Base-by-base conservation (phyloP, 2,888 invertebrate species). In the Trichacis sp. region DNA sequence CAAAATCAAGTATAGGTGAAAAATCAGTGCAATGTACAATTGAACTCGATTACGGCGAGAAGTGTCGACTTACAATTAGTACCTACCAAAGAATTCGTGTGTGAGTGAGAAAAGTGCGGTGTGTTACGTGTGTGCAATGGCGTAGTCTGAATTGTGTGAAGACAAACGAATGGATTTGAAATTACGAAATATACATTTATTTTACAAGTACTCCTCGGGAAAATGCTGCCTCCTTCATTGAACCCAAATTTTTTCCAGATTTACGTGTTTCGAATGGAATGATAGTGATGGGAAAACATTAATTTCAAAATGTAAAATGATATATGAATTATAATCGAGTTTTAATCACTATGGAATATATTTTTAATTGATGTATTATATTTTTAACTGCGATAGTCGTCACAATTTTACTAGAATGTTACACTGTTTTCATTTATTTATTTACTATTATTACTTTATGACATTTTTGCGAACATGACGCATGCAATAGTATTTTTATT, bases 161-260 rank as follows among this genome's bases (percentile, higher is more conserved):
- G 56, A 54, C 68, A 64, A 71, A 69, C 40, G 64, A 69, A 71
- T 69, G 72, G 72, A 73, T 73, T 71, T 71, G 73, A 72, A 69
- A 72, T 69, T 70, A 64, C 67, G 70, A 71, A 73, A 72, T 72
- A 72, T 70, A 72, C 71, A 73, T 72, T 70, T 73, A 73, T 73
- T 73, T 73, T 72, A 71, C 71, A 73, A 71, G 62, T 63, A 62
- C 55, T 55, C 49, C 60, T 56, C 60, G 52, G 55, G 42, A 60
- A 56, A 60, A 42, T 64, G 64, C 58, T 59, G 18, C 51, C 29
- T 29, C 49, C 47, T 33, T 9, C 17, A 19, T 38, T 20, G 5
- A 17, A 8, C 9, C 12, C n/a, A 38, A 11, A 2, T 24, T n/a
- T 15, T 15, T 42, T 33, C 0, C 6, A 40, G 14, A 14, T 20